Base-by-base conservation (phyloP, 2,113 vertebrate genomes). In the Henicopernis longicauda region DNA sequence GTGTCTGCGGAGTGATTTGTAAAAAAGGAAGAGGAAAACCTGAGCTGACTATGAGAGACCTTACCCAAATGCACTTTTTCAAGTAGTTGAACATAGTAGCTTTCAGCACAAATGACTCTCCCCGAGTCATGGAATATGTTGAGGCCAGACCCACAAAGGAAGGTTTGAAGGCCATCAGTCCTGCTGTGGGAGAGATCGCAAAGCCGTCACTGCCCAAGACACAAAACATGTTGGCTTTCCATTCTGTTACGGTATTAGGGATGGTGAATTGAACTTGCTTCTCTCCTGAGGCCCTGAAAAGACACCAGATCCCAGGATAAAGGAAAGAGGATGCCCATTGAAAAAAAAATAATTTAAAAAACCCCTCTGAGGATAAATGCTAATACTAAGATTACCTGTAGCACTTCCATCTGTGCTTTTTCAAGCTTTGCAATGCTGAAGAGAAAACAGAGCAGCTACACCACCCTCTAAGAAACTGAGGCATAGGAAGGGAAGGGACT, bases 161-260 rank as follows among this genome's bases (percentile, higher is more conserved):
- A 0, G 98, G 97, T 97, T 98, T 97, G 97, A 99, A 99, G 71
- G 96, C 97, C 1, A 90, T 98, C 50, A 98, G 93, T 31, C 92
- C 88, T 1, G 66, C 59, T 45, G 87, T 95, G 45, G 98, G 97
- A 3, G 98, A 97, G 34, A 99, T 93, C 16, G 98, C 98, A 12
- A 99, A 98, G 77, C 98, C 98, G 13, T 80, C 92, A 15, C 98
- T 54, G 50, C 49, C 79, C 2, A 97, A 98, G 47, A 98, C 94
- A n/a, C 98, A 99, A 95, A 99, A 98, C 7, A 97, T 97, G 36
- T 95, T 97, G 1, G 97, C 98, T 29, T 98, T 98, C 98, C 98
- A 98, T 67, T 98, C 96, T 1, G 98, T 98, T 97, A 99, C 98
- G 69, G 98, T 98, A 91, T 99, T 98, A 8, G 98, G 98, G 61